Conservation (phyloP, 2,797 vertebrate genomes). For the Myiothlypis coronata region DNA sequence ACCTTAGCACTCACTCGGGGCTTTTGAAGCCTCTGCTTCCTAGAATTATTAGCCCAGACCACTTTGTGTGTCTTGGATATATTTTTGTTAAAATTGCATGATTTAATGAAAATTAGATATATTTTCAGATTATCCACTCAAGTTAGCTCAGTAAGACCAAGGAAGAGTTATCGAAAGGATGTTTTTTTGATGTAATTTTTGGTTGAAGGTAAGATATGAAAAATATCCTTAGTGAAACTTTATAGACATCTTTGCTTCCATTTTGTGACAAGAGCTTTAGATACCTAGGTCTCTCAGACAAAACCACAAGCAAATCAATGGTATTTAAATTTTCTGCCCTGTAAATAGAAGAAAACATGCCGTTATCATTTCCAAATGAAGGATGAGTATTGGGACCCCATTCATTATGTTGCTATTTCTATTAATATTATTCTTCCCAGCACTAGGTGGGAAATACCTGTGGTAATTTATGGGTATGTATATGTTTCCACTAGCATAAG, state of each 20-base stretch:
- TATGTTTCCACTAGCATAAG: background rate
- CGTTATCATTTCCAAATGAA: background rate
- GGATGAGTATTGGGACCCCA: background rate
- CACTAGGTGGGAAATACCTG: background rate
- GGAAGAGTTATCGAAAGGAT: background rate
- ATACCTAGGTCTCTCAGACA: background rate
- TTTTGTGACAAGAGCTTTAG: background rate
- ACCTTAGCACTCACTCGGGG: background rate
- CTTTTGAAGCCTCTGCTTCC: background rate
- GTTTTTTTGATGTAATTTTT: background rate
- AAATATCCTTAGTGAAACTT: background rate
- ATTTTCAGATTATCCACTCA: conserved; percentile 22
- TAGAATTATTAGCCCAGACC: background rate
- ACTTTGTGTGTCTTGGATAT: background rate
- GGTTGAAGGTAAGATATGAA: background rate
- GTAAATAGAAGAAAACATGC: background rate
- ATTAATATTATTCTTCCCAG: background rate
- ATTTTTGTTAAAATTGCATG: background rate
- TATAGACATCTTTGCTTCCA: background rate
- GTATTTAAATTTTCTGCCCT: conserved; percentile 4
- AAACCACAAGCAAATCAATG: conserved; percentile 4
- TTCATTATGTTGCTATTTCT: background rate
- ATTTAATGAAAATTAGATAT: background rate
- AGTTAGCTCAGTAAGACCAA: background rate
- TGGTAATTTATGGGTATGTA: background rate